phyloP scores from a whole-genome alignment of 1,140 invertebrate genomes.

The Procambarus clarkii region DNA sequence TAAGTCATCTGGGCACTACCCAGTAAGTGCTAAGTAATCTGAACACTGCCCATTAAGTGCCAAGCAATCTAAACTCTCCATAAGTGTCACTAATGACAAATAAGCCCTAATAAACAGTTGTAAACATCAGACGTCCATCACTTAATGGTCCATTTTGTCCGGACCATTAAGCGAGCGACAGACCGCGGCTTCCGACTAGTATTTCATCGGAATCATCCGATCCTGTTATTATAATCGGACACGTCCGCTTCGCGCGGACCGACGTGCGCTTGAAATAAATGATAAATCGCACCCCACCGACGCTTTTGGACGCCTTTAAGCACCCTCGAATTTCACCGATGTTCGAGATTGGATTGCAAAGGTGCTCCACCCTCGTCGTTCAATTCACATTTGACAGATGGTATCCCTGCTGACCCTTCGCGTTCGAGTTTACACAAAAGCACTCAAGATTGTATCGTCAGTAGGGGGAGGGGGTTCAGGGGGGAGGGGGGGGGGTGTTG shows the following conservation, averaged over 20 bases:
- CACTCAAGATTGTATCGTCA: slow-evolving; percentile 31
- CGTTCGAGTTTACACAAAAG: slow-evolving; percentile 18
- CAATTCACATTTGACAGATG: background rate
- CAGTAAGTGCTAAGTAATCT: too few species aligned
- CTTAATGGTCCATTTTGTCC: too few species aligned
- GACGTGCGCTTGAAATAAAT: background rate
- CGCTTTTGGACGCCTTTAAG: background rate
- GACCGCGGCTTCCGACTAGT: too few species aligned
- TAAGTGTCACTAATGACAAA: too few species aligned
- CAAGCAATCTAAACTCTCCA: too few species aligned
- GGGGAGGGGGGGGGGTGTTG: background rate
- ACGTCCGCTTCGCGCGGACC: background rate
- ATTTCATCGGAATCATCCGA: too few species aligned
- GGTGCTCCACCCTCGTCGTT: background rate
- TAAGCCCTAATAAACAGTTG: too few species aligned
- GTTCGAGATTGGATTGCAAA: background rate
- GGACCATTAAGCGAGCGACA: too few species aligned
- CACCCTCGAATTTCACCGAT: background rate
- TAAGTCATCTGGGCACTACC: too few species aligned
- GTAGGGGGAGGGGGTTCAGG: slow-evolving; percentile 1
- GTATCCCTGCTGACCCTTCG: slow-evolving; percentile 23
- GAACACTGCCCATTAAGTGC: too few species aligned
- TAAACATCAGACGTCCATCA: too few species aligned
- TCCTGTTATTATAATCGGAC: background rate
- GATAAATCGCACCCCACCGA: background rate